Evolutionary conservation across 2,113 vertebrate species (phyloP).

Genomic region (Dicentrarchus labrax): DNA sequence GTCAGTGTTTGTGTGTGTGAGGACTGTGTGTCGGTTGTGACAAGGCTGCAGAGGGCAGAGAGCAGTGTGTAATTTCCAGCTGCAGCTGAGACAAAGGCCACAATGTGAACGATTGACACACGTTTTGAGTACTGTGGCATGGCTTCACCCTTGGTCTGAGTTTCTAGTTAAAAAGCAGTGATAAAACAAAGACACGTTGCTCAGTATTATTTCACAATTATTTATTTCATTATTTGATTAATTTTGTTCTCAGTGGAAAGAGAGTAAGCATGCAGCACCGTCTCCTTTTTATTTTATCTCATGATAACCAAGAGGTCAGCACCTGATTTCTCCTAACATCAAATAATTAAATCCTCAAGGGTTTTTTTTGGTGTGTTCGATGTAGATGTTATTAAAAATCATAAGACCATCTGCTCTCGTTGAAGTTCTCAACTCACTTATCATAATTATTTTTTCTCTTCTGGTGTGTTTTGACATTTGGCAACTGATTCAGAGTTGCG

Average conservation of each 20-base stretch:
- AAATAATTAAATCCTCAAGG: background rate
- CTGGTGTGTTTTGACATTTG: conserved; percentile 42
- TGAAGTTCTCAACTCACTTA: conserved; percentile 20
- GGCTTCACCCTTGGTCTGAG: background rate
- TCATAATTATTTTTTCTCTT: conserved; percentile 32
- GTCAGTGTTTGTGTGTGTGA: background rate
- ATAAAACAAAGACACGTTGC: background rate
- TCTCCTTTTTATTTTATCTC: background rate
- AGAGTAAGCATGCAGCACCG: background rate
- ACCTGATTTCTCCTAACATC: background rate
- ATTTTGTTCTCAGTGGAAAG: background rate
- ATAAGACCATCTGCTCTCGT: conserved; percentile 16
- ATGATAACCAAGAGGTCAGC: background rate
- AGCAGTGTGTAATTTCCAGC: background rate
- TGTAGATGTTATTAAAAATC: conserved; percentile 26
- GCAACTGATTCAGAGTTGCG: conserved; percentile 13
- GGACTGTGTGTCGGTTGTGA: background rate
- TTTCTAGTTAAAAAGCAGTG: too few relatives aligned
- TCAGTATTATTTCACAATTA: background rate
- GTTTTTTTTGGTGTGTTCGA: background rate
- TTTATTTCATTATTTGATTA: background rate
- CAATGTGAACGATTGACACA: background rate
- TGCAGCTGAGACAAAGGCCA: background rate
- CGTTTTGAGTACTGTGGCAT: background rate
- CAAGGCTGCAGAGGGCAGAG: background rate